phyloP scores from a whole-genome alignment of 2,888 invertebrate genomes.

The Prionchulus punctatus region DNA sequence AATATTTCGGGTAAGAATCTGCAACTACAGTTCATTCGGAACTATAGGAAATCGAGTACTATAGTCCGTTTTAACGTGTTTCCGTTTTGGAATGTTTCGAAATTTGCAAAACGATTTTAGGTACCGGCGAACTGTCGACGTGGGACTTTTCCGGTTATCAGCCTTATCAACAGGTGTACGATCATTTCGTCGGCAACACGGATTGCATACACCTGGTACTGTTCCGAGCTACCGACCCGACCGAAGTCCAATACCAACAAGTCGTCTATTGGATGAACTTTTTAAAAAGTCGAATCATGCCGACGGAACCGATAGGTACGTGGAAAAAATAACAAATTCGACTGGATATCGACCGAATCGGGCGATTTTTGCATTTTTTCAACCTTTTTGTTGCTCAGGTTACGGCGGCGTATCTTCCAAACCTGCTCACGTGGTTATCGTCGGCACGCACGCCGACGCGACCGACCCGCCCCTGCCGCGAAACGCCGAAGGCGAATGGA shows the following conservation, averaged over 20 bases:
- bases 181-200: slow-evolving; percentile 51
- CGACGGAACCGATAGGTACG: slow-evolving; percentile 44
- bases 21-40: too few relatives aligned
- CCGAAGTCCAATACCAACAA: slow-evolving; percentile 48
- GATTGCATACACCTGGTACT: slow-evolving; percentile 49
- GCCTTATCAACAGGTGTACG: slow-evolving; percentile 49
- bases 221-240: slow-evolving; percentile 50
- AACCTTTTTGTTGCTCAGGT: slow-evolving; percentile 34
- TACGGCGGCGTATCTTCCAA: slow-evolving; percentile 44
- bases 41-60: too few relatives aligned
- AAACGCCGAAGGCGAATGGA: slow-evolving; percentile 44
- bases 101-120: not conserved
- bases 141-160: slow-evolving; percentile 65
- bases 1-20: slow-evolving; percentile 31
- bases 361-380: not conserved
- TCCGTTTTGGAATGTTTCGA: too few relatives aligned
- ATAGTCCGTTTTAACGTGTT: not conserved
- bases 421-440: slow-evolving; percentile 42
- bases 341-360: not conserved
- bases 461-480: slow-evolving; percentile 14
- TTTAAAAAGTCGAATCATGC: slow-evolving; percentile 48
- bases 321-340: slow-evolving; percentile 13
- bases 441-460: slow-evolving; percentile 48
- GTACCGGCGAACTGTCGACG: slow-evolving; percentile 46
- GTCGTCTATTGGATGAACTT: slow-evolving; percentile 59